These are phyloP conservation scores for Drosophila bunnanda DNA, from an alignment of 2,888 invertebrate genomes.

Conservation along the genomic window DNA sequence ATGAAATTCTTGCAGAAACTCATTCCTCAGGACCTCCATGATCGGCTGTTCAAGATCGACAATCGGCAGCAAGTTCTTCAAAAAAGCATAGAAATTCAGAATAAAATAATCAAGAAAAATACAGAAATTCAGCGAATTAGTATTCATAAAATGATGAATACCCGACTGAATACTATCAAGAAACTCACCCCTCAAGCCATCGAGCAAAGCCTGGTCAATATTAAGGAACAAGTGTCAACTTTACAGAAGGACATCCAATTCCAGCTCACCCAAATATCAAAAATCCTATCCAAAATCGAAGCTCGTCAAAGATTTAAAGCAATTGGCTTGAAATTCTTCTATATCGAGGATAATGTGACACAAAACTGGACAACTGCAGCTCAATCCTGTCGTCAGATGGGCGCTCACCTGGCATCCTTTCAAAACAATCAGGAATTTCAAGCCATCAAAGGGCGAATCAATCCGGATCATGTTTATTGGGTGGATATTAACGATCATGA, in stretches of 20 bases:
- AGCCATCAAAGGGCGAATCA: neutral
- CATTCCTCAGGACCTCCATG: neutral
- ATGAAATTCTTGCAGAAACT: neutral
- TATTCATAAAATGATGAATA: neutral
- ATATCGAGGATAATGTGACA: neutral
- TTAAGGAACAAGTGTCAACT: neutral
- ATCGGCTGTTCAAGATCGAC: neutral
- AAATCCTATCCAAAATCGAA: neutral
- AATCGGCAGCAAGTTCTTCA: neutral
- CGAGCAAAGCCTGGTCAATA: neutral
- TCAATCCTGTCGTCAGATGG: neutral
- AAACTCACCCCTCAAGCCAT: neutral
- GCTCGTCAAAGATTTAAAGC: neutral
- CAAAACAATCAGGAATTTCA: neutral
- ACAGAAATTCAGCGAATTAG: neutral
- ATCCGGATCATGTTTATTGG: neutral
- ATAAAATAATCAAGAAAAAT: neutral
- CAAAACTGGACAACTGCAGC: conserved; percentile 1
- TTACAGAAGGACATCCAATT: neutral
- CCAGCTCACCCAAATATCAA: neutral
- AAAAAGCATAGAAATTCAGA: neutral
- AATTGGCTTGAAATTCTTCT: neutral
- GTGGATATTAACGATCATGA: neutral
- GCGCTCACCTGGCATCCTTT: neutral
- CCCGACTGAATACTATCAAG: no score